These are phyloP conservation scores for Oligia fasciuncula DNA, from an alignment of 2,888 invertebrate species.

Conservation along the genomic window DNA sequence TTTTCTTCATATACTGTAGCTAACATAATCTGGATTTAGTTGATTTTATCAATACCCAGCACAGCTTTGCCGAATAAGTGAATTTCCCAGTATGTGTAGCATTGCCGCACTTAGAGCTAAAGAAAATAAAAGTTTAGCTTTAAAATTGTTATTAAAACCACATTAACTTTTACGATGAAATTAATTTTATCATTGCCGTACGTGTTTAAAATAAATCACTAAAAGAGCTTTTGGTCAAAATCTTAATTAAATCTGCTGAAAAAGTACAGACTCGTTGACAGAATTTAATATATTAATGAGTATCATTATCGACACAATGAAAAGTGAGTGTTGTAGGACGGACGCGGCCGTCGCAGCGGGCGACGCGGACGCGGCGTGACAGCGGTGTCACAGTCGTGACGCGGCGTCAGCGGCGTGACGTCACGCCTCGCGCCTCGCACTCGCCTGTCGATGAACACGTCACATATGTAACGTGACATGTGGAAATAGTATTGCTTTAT, in stretches of 20 bases:
- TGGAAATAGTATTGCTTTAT: slow-evolving; percentile 86
- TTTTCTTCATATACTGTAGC: slow-evolving; percentile 11
- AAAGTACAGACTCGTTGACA: slow-evolving; percentile 1
- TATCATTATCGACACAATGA: slow-evolving; percentile 15
- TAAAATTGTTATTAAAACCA: not conserved
- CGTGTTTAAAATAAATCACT: slow-evolving; percentile 3
- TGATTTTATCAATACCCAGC: not conserved
- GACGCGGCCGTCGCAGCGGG: slow-evolving; percentile 26
- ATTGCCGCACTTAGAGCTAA: not conserved
- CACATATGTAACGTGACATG: slow-evolving; percentile 78
- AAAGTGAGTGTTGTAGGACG: slow-evolving; percentile 30
- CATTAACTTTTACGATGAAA: not conserved
- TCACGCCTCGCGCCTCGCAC: slow-evolving; percentile 58
- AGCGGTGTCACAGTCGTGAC: slow-evolving; percentile 50
- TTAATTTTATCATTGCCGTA: not conserved
- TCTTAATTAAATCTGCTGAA: slow-evolving; percentile 11
- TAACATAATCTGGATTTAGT: slow-evolving; percentile 5
- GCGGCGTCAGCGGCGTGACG: slow-evolving; percentile 50
- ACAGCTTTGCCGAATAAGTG: not conserved
- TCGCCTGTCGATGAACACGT: slow-evolving; percentile 79
- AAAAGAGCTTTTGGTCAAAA: not conserved
- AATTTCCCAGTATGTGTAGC: not conserved
- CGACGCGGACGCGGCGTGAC: slow-evolving; percentile 53
- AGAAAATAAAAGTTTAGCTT: not conserved
- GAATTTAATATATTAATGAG: slow-evolving; percentile 18